Conservation (phyloP, 53 echinoderm and acorn worm species). For the Astropecten irregularis region DNA sequence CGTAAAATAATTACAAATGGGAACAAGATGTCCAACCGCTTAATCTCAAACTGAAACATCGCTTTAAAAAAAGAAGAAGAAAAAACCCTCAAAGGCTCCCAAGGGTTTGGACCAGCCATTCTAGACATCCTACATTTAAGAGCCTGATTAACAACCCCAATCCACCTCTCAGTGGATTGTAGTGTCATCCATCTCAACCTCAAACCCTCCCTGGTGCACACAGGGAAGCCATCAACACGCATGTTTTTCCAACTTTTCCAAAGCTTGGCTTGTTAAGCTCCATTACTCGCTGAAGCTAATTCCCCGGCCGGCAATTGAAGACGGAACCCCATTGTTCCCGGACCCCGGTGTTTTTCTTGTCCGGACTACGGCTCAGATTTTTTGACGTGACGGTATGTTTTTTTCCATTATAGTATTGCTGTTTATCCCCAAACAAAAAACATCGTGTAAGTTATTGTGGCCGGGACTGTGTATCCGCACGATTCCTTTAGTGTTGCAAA, state of each 20-base stretch:
- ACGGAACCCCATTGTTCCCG: neutral
- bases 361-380: too few species aligned
- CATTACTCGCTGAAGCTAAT: constrained; percentile 29
- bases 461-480: neutral
- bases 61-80: too few species aligned
- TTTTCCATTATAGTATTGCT: constrained; percentile 16
- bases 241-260: constrained; percentile 40
- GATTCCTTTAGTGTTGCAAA: constrained; percentile 13
- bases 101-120: too few species aligned
- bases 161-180: too few species aligned
- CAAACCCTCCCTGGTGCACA: neutral
- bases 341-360: constrained; percentile 3
- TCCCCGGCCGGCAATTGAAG: neutral
- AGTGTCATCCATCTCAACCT: neutral
- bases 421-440: constrained; percentile 43
- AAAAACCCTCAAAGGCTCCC: too few species aligned
- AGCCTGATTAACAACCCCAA: too few species aligned
- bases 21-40: too few species aligned
- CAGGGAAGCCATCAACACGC: constrained; percentile 2
- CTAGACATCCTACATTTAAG: too few species aligned
- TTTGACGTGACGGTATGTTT: neutral
- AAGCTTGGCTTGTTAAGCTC: constrained; percentile 16
- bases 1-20: too few species aligned
- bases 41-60: too few species aligned
- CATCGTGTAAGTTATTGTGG: constrained; percentile 4